Conservation (phyloP, 2,113 vertebrate species). For the Dromas ardeola region DNA sequence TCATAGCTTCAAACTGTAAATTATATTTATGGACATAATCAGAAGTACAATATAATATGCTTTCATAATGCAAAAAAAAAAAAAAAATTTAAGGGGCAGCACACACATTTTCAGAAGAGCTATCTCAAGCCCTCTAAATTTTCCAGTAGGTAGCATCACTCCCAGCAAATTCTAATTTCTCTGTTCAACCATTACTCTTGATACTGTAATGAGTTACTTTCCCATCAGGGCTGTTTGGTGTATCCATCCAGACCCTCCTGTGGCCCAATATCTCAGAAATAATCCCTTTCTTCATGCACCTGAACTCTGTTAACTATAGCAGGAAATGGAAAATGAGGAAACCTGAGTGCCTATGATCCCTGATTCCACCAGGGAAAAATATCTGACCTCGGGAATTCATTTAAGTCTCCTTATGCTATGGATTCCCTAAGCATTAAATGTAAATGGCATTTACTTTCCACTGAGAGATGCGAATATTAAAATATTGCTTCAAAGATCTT, state of each 20-base stretch:
- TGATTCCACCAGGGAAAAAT: neutral
- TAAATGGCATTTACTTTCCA: conserved; percentile 13
- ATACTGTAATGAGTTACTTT: neutral
- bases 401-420: neutral
- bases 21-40: conserved; percentile 2
- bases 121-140: neutral
- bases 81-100: neutral
- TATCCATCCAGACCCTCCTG: neutral
- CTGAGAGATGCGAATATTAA: conserved; percentile 9
- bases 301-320: neutral
- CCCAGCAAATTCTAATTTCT: neutral
- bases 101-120: neutral
- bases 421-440: neutral
- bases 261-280: neutral
- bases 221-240: neutral
- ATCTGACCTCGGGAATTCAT: neutral
- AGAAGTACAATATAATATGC: neutral
- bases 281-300: neutral
- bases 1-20: neutral
- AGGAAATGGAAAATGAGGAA: conserved; percentile 3
- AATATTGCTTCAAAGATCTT: neutral
- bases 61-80: neutral
- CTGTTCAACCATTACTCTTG: neutral
- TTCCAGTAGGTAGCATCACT: neutral
- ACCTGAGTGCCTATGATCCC: neutral